phyloP scores from a whole-genome alignment of 2,888 invertebrate species.

The Lissonota sp. region DNA sequence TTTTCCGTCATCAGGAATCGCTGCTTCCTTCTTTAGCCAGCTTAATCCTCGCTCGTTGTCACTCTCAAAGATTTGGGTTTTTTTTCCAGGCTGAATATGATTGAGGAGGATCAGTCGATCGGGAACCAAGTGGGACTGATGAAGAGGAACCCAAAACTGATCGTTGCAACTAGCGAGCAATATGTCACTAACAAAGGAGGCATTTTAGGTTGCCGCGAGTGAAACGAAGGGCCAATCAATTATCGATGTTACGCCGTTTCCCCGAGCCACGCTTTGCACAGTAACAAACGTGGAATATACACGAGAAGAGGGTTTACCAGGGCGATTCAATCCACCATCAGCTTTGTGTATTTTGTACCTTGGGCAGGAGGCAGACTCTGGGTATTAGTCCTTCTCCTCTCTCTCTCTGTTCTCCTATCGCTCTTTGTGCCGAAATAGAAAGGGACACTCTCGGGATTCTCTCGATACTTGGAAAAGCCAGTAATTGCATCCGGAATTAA shows the following conservation, averaged over 20 bases:
- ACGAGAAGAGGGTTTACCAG: conserved; percentile 5
- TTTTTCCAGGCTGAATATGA: too few species aligned
- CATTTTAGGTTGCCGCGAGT: conserved; percentile 26
- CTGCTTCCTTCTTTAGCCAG: conserved; percentile 9
- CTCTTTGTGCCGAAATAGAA: conserved; percentile 49
- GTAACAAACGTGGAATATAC: background rate
- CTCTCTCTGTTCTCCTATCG: conserved; percentile 29
- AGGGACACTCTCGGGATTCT: conserved; percentile 33
- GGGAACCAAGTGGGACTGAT: background rate
- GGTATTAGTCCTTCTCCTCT: conserved; percentile 39
- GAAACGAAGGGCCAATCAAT: conserved; percentile 59
- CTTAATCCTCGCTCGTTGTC: background rate
- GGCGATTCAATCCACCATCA: conserved; percentile 45
- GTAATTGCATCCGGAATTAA: conserved; percentile 56
- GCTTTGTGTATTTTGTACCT: conserved; percentile 26
- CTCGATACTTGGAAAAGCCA: conserved; percentile 23
- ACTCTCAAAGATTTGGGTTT: background rate
- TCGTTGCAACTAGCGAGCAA: background rate
- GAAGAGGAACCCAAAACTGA: conserved; percentile 15
- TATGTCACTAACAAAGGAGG: conserved; percentile 37
- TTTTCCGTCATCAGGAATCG: conserved; percentile 37
- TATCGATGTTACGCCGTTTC: conserved; percentile 51
- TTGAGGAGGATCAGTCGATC: background rate
- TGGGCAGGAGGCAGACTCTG: conserved; percentile 29
- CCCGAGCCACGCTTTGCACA: background rate